phyloP scores from a whole-genome alignment of 2,888 invertebrate species.

The Lithophane leautieri region DNA sequence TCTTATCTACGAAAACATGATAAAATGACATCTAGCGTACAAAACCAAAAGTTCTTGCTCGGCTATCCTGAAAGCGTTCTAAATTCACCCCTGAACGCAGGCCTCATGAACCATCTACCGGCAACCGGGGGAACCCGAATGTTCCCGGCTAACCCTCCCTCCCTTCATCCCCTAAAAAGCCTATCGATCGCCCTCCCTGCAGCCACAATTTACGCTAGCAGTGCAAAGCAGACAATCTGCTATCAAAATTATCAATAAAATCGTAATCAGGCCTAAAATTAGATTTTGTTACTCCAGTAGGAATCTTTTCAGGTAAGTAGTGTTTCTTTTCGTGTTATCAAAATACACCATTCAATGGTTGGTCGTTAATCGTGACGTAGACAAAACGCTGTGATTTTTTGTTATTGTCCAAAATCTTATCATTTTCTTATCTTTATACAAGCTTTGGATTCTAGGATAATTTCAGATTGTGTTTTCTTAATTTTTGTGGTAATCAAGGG shows the following conservation, averaged over 20 bases:
- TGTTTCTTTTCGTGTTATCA: constrained; percentile 53
- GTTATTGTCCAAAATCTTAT: constrained; percentile 63
- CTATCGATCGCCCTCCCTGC: constrained; percentile 83
- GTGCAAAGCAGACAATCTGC: constrained; percentile 78
- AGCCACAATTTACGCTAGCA: constrained; percentile 83
- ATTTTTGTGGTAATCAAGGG: constrained; percentile 7
- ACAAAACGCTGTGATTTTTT: constrained; percentile 70
- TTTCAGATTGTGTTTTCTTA: background rate
- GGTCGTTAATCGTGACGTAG: constrained; percentile 81
- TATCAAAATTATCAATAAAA: constrained; percentile 76
- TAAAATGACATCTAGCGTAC: constrained; percentile 57
- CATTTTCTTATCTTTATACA: background rate
- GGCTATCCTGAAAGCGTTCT: constrained; percentile 65
- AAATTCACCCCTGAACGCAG: constrained; percentile 62
- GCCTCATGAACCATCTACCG: constrained; percentile 81
- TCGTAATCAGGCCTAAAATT: constrained; percentile 77
- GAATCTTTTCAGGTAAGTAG: constrained; percentile 76
- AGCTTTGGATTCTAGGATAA: background rate
- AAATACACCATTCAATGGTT: constrained; percentile 70
- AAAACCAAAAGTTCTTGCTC: constrained; percentile 50
- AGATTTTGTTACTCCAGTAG: constrained; percentile 62
- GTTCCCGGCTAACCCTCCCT: constrained; percentile 68
- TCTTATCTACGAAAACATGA: constrained; percentile 9
- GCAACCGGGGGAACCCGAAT: constrained; percentile 73
- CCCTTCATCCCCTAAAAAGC: constrained; percentile 70